A percentile compares a stretch with the other conserved stretches of the same genome.
phyloP scores from a whole-genome alignment of 2,113 vertebrate genomes.

The Thalassarche chlororhynchos region DNA sequence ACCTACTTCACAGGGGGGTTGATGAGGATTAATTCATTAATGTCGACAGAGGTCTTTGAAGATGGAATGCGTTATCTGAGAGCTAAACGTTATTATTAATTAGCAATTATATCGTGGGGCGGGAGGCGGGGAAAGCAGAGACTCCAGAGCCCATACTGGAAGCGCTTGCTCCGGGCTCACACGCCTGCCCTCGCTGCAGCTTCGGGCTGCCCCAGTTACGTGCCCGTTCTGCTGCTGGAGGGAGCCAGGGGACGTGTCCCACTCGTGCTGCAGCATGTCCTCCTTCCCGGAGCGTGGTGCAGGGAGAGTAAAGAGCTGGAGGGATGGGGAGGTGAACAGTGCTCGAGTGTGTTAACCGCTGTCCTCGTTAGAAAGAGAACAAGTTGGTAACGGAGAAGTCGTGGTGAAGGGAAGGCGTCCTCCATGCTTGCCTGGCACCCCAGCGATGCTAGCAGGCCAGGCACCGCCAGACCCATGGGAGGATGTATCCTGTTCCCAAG shows the following conservation, averaged over 20 bases:
- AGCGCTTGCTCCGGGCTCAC: background rate
- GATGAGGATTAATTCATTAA: constrained; percentile 71
- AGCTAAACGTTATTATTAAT: constrained; percentile 69
- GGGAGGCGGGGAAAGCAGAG: background rate
- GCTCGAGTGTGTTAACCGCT: fast-evolving
- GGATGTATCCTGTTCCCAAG: background rate
- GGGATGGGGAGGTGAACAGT: background rate
- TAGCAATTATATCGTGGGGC: constrained; percentile 52
- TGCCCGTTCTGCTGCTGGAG: background rate
- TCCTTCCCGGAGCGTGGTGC: background rate
- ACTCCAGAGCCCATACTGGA: background rate
- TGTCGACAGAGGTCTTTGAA: constrained; percentile 72
- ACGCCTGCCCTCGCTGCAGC: background rate
- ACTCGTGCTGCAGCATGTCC: fast-evolving
- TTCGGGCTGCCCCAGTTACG: constrained; percentile 4
- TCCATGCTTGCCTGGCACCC: background rate
- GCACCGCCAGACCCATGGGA: background rate
- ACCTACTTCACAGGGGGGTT: constrained; percentile 60
- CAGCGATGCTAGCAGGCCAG: fast-evolving
- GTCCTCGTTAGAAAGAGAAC: background rate
- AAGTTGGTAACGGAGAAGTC: fast-evolving
- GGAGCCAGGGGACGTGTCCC: background rate
- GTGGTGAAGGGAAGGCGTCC: background rate
- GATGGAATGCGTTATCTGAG: constrained; percentile 48
- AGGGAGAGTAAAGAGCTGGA: background rate